Evolutionary conservation across 2,113 vertebrate species (phyloP), one percentile per base, ranked within the genome.

Genomic region (Felis chaus): DNA sequence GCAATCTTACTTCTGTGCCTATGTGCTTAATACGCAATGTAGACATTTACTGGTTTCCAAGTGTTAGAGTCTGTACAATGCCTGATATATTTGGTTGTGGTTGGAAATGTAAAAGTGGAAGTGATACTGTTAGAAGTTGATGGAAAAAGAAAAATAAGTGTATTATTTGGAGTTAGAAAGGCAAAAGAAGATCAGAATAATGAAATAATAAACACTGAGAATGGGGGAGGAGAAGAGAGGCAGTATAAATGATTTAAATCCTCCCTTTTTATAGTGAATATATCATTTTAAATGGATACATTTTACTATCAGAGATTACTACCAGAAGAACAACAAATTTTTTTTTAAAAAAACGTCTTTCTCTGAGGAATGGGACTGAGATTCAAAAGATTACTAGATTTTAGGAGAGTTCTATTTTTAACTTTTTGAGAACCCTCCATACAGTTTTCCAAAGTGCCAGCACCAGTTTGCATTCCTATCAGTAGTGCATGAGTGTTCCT

Each of bases 121-220:
- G n/a, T 12, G 21, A 69, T 79, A 63, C 15, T 85, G 7, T 80
- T 50, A 85, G 84, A 96, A 90, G 41, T 71, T 79, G 82, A 50
- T 80, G 53, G 73, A 19, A 92, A 86, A 95, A 79, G 48, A 45
- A 74, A 53, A 81, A 53, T n/a, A 78, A 57, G 3, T 94, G 4
- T 50, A 53, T 92, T 80, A 87, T 79, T 94, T 87, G 61, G 84
- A 94, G 36, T 66, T 80, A 50, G n/a, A 79, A 71, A 86, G 74
- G 73, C 68, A 85, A 25, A 21, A 73, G 79, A 48, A 50, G 55
- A 85, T 50, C 83, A 84, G 82, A 90, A 53, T 41, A 82, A 78
- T 57, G 29, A 78, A 87, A 81, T 50, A 80, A 81, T 57, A 73
- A 88, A 76, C 19, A 61, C 25, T 39, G 50, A 89, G 48, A 69